phyloP scores from a whole-genome alignment of 2,888 invertebrate species.

The Odiellus spinosus region DNA sequence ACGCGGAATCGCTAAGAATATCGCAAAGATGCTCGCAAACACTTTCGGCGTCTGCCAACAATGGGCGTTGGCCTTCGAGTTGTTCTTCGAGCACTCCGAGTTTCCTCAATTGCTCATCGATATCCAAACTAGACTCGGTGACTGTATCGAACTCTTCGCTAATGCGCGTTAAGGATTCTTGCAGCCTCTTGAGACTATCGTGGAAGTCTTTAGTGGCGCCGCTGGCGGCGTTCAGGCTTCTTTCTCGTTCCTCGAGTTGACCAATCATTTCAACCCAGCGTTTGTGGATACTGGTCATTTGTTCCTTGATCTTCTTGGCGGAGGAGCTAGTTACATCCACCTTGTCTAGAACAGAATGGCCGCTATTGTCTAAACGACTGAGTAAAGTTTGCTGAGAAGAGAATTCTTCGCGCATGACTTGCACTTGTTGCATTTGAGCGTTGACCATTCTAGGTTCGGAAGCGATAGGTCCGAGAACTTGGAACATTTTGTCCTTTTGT shows the following conservation, averaged over 20 bases:
- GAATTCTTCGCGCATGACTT: conserved; percentile 83
- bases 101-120: conserved; percentile 70
- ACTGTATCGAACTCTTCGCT: conserved; percentile 72
- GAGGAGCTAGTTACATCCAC: conserved; percentile 41
- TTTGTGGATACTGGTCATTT: conserved; percentile 50
- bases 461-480: conserved; percentile 85
- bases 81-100: conserved; percentile 70
- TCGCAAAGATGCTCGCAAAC: conserved; percentile 70
- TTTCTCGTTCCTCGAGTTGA: conserved; percentile 72
- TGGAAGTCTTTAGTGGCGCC: conserved; percentile 87
- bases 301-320: conserved; percentile 48
- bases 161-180: conserved; percentile 72
- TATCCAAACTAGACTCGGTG: conserved; percentile 53
- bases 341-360: conserved; percentile 51
- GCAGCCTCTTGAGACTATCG: conserved; percentile 61
- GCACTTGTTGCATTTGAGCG: conserved; percentile 77
- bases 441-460: conserved; percentile 90
- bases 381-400: conserved; percentile 78
- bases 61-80: conserved; percentile 69
- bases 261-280: conserved; percentile 63
- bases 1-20: conserved; percentile 74
- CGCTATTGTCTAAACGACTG: conserved; percentile 64
- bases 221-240: conserved; percentile 72
- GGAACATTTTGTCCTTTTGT: conserved; percentile 88
- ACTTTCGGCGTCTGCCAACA: conserved; percentile 72